These are phyloP conservation scores for Aphis craccivora DNA, from an alignment of 1,140 invertebrate genomes.

Conservation along the genomic window DNA sequence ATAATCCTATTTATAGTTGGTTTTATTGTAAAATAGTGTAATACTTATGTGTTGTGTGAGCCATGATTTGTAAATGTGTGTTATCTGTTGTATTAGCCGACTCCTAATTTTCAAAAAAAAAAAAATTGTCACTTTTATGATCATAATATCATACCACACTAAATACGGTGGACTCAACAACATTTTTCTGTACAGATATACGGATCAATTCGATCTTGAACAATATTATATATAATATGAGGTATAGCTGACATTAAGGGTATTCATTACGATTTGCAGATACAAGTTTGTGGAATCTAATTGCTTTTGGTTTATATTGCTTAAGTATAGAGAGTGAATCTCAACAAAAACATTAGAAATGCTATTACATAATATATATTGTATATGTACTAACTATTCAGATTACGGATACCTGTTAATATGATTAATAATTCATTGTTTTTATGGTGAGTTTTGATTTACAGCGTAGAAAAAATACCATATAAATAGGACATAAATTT, in stretches of 20 bases:
- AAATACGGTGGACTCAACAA: background rate
- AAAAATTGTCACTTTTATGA: no score
- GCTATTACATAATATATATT: no score
- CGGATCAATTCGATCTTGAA: background rate
- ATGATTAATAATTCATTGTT: no score
- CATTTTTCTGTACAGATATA: background rate
- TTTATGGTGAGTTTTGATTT: no score
- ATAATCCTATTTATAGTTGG: background rate
- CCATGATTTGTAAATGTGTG: background rate
- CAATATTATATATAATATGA: no score
- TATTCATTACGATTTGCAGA: background rate
- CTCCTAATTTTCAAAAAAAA: background rate
- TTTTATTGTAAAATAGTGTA: background rate
- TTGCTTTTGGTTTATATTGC: background rate
- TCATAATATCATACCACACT: background rate
- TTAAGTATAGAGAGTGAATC: no score
- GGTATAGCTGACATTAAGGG: no score
- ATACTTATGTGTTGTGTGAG: background rate
- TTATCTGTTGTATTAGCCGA: background rate
- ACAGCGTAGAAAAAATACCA: no score
- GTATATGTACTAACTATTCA: no score
- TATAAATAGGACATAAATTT: no score
- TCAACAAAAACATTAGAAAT: no score
- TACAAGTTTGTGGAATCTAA: background rate
- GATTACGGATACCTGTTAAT: no score